These are phyloP conservation scores for Volucella zonaria DNA, from an alignment of 2,888 invertebrate species.

Conservation along the genomic window DNA sequence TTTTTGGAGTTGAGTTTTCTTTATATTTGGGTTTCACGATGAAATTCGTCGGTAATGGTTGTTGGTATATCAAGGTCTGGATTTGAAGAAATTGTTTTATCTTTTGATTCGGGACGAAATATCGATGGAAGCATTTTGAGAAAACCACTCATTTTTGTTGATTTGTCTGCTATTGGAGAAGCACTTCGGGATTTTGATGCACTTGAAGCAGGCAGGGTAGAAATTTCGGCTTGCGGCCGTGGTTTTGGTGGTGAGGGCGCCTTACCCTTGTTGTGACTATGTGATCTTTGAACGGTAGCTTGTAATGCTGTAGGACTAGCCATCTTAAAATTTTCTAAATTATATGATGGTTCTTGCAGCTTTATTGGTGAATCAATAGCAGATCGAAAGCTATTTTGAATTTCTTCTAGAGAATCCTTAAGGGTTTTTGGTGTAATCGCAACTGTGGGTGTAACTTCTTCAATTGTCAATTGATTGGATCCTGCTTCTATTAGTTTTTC, in stretches of 20 bases:
- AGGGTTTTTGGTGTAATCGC: conserved; percentile 75
- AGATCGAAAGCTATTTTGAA: conserved; percentile 77
- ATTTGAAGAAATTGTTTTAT: conserved; percentile 19
- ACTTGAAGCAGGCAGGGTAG: conserved; percentile 59
- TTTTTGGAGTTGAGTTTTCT: conserved; percentile 32
- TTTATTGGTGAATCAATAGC: conserved; percentile 75
- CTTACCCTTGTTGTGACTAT: conserved; percentile 79
- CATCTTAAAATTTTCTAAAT: neutral
- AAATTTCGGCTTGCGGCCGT: conserved; percentile 61
- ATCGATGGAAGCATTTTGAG: conserved; percentile 74
- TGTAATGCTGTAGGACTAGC: neutral
- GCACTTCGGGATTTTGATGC: conserved; percentile 50
- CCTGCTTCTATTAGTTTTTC: neutral
- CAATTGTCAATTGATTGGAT: neutral
- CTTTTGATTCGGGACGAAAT: conserved; percentile 75
- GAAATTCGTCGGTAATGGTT: conserved; percentile 40
- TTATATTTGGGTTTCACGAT: conserved; percentile 69
- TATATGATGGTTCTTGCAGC: conserved; percentile 18
- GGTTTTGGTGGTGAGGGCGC: conserved; percentile 79
- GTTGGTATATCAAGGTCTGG: conserved; percentile 18
- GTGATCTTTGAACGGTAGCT: conserved; percentile 70
- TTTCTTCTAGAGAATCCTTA: conserved; percentile 77
- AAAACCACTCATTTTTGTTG: conserved; percentile 62
- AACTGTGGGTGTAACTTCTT: neutral
- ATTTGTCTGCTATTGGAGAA: conserved; percentile 62